These are phyloP conservation scores for Drosophila stalkeri DNA, from an alignment of 2,888 invertebrate genomes.

Conservation along the genomic window DNA sequence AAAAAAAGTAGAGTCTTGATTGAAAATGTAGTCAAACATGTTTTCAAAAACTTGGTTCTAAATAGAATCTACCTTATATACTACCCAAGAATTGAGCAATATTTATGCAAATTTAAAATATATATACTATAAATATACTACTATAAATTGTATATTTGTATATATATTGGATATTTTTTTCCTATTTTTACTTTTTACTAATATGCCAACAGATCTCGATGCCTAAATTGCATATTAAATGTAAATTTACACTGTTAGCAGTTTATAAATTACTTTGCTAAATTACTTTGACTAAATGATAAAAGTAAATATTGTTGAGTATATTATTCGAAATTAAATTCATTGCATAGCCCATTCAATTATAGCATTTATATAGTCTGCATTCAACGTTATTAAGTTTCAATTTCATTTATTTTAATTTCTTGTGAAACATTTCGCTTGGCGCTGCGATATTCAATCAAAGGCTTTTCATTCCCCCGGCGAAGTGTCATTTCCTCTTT, in stretches of 20 bases:
- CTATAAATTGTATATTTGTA: too few species aligned
- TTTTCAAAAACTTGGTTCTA: background rate
- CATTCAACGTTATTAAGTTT: background rate
- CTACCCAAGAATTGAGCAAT: background rate
- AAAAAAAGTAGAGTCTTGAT: background rate
- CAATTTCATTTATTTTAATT: constrained; percentile 13
- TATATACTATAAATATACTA: too few species aligned
- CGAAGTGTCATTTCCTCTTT: constrained; percentile 40
- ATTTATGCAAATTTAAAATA: background rate
- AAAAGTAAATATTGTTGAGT: background rate
- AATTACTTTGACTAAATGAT: background rate
- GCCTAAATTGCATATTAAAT: background rate
- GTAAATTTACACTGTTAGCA: background rate
- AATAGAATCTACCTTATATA: background rate
- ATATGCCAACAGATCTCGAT: background rate
- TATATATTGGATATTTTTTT: too few species aligned
- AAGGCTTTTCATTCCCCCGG: constrained; percentile 20
- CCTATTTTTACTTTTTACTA: background rate
- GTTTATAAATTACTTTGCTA: background rate
- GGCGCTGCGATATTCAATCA: constrained; percentile 38
- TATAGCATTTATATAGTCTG: background rate
- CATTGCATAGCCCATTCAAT: background rate
- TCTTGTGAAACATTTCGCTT: constrained; percentile 11
- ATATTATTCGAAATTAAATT: background rate
- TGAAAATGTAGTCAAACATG: constrained; percentile 8